Evolutionary conservation across 2,888 invertebrate genomes (phyloP).

Genomic region (Galeopsomyia nigrocyanea): DNA sequence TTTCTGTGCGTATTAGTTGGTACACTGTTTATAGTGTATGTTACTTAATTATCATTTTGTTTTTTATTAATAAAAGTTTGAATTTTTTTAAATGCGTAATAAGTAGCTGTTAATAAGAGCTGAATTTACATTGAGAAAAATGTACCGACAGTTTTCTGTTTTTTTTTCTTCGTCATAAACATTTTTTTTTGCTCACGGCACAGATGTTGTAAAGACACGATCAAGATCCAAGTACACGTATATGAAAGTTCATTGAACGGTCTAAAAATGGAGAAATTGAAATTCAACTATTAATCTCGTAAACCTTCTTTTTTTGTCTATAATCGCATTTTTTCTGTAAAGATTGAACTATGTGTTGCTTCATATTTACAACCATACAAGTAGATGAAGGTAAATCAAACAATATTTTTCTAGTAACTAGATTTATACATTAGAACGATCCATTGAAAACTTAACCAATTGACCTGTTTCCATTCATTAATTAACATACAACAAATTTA

Average conservation of each 20-base stretch:
- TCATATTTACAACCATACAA: too few species aligned
- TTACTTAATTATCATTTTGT: background rate
- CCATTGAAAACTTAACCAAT: too few species aligned
- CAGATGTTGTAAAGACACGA: conserved; percentile 14
- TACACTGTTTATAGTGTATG: background rate
- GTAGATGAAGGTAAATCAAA: too few species aligned
- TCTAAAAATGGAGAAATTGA: conserved; percentile 21
- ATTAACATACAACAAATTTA: too few species aligned
- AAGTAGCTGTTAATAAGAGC: background rate
- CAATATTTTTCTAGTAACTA: too few species aligned
- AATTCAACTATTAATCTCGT: background rate
- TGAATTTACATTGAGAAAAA: background rate
- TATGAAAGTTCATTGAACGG: conserved; percentile 24
- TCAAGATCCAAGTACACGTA: conserved; percentile 17
- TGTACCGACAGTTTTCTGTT: background rate
- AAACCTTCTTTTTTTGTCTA: too few species aligned
- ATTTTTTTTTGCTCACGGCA: background rate
- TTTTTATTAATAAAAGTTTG: background rate
- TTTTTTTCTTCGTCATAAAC: background rate
- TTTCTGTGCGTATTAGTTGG: too few species aligned
- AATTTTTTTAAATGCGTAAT: background rate
- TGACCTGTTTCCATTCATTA: too few species aligned
- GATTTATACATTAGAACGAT: too few species aligned
- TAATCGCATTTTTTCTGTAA: too few species aligned
- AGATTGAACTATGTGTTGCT: too few species aligned